Conservation (phyloP, 1,140 invertebrate genomes). For the Heliconius hewitsoni region DNA sequence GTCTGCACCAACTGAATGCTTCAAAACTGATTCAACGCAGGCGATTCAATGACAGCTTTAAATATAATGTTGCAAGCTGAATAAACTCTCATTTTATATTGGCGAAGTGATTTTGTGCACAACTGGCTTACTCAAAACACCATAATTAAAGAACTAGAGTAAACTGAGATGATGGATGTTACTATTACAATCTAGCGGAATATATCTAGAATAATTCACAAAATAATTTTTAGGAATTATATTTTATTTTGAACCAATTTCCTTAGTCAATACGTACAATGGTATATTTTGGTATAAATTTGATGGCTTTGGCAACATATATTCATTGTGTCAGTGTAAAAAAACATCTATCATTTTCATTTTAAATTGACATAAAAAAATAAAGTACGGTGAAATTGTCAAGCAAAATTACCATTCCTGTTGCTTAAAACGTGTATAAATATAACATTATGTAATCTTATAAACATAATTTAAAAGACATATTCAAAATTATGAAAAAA, state of each 20-base stretch:
- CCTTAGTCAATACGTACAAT: background rate
- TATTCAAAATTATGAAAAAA: slow-evolving; percentile 11
- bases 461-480: background rate
- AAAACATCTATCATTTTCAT: background rate
- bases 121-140: too few species aligned
- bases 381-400: background rate
- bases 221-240: background rate
- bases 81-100: background rate
- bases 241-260: background rate
- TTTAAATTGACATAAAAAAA: background rate
- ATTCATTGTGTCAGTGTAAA: background rate
- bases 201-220: background rate
- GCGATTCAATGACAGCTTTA: background rate
- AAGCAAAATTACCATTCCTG: background rate
- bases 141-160: too few species aligned
- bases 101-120: too few species aligned
- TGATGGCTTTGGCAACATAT: background rate
- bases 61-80: background rate
- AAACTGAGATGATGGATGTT: too few species aligned
- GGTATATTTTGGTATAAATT: background rate
- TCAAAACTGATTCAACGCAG: slow-evolving; percentile 5
- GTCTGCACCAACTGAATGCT: slow-evolving; percentile 5
- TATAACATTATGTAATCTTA: background rate
- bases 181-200: too few species aligned
- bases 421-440: background rate